Percentiles rank a stretch among this genome's conserved stretches.
Evolutionary conservation across 2,888 invertebrate species (phyloP).

Genomic region (Macaria liturata): DNA sequence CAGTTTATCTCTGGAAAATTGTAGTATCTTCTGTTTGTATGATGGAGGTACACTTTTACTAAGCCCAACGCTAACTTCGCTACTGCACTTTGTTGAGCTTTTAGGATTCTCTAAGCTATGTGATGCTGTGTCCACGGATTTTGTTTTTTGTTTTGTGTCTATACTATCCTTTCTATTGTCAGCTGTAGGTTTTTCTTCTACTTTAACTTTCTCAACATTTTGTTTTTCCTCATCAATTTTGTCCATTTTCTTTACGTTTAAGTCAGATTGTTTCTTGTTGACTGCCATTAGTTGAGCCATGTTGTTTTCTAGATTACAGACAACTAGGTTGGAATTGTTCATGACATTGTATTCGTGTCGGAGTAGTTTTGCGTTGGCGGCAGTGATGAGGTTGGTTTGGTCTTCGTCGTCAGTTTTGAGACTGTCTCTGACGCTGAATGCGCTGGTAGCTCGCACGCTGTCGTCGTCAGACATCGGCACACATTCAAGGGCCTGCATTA

Average conservation of each 20-base stretch:
- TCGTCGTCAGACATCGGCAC: conserved; percentile 78
- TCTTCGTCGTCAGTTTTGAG: conserved; percentile 80
- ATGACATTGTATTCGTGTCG: conserved; percentile 76
- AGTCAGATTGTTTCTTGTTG: conserved; percentile 63
- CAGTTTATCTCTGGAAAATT: conserved; percentile 77
- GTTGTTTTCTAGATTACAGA: conserved; percentile 77
- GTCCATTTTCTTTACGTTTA: conserved; percentile 65
- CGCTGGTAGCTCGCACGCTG: conserved; percentile 76
- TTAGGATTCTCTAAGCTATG: conserved; percentile 75
- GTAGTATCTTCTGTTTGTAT: conserved; percentile 76
- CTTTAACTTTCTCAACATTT: conserved; percentile 43
- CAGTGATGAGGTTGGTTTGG: conserved; percentile 72
- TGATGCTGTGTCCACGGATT: conserved; percentile 70
- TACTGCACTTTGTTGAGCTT: conserved; percentile 70
- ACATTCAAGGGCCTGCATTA: conserved; percentile 71
- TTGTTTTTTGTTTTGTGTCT: conserved; percentile 59
- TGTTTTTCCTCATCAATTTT: conserved; percentile 74
- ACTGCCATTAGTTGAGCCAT: conserved; percentile 73
- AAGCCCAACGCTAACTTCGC: conserved; percentile 68
- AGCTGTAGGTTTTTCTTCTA: conserved; percentile 38
- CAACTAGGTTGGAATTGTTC: conserved; percentile 76
- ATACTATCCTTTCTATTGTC: conserved; percentile 41
- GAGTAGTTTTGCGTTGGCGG: conserved; percentile 72
- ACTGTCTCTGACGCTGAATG: conserved; percentile 76
- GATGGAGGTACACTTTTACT: conserved; percentile 81